These are phyloP conservation scores for Mormyrus lacerda DNA, from an alignment of 2,113 vertebrate species.

Conservation along the genomic window DNA sequence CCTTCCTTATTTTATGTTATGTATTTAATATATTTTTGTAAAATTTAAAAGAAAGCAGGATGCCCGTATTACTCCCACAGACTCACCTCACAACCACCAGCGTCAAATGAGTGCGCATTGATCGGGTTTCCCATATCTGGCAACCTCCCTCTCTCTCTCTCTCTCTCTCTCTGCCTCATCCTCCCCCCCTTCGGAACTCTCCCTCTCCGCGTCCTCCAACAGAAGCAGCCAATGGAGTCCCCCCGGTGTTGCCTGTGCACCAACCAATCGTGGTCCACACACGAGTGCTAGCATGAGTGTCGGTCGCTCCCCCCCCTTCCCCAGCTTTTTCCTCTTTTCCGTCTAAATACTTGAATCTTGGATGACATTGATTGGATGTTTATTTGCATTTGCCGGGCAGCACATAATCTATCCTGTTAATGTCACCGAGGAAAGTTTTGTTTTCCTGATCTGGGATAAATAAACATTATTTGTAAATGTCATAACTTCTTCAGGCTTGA, in stretches of 20 bases:
- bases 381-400: not conserved
- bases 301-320: not conserved
- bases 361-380: not conserved
- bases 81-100: not conserved
- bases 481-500: not conserved
- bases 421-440: not conserved
- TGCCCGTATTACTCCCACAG: not conserved
- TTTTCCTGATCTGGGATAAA: not conserved
- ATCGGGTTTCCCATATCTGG: not conserved
- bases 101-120: not conserved
- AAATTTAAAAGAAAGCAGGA: not conserved
- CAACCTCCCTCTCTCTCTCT: not conserved
- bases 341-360: not conserved
- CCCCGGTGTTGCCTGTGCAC: slow-evolving; percentile 20
- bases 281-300: not conserved
- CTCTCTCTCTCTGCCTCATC: not conserved
- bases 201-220: slow-evolving; percentile 40
- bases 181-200: slow-evolving; percentile 60
- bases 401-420: not conserved
- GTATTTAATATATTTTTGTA: not conserved
- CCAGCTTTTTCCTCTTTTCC: not conserved
- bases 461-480: not conserved
- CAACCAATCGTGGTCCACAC: slow-evolving; percentile 43
- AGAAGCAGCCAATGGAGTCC: slow-evolving; percentile 42
- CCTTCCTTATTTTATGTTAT: not conserved